Base-by-base conservation (phyloP, 2,888 invertebrate genomes). In the Eristalis arbustorum region DNA sequence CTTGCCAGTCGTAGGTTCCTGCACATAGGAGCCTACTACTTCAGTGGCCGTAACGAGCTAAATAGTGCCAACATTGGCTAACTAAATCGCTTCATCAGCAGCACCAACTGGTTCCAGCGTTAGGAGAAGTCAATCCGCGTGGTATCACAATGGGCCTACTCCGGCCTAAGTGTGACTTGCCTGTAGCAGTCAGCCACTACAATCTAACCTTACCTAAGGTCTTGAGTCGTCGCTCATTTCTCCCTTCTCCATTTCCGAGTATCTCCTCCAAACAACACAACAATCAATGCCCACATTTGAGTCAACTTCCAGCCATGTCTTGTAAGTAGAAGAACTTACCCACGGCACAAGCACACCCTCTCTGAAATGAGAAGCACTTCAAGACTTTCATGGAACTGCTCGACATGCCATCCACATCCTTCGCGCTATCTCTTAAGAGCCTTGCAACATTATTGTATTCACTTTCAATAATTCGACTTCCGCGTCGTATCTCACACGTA, bases 401-500 rank as follows among this genome's bases (percentile, higher is more conserved):
- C 14, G 42, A 56, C 57, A 18, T 37, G 25, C 28, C 37, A 49
- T 28, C 37, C 56, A 37, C 37, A 40, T 13, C 37, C 49, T 37
- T 4, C 13, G 49, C 4, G 49, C n/a, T 49, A 49, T 49, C 49
- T 49, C 14, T n/a, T 5, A 14, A 13, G 42, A 13, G 42, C 42
- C 42, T n/a, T 5, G 42, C 42, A 42, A 42, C 42, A 42, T 42
- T n/a, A 42, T 42, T n/a, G n/a, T 42, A 42, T 42, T 42, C 42
- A 42, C 42, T 75, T 75, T 59, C 68, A 76, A 68, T 64, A 76
- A 68, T 71, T 63, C 63, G 56, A 64, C 71, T 57, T 78, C 78
- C 78, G 57, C 40, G 40, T 11, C 57, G 40, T 40, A 37, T 31
- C 42, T 23, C 71, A 64, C 11, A 78, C 34, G 23, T 28, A 23